Conservation (phyloP, 2,888 invertebrate species). For the Clitarchus hookeri region DNA sequence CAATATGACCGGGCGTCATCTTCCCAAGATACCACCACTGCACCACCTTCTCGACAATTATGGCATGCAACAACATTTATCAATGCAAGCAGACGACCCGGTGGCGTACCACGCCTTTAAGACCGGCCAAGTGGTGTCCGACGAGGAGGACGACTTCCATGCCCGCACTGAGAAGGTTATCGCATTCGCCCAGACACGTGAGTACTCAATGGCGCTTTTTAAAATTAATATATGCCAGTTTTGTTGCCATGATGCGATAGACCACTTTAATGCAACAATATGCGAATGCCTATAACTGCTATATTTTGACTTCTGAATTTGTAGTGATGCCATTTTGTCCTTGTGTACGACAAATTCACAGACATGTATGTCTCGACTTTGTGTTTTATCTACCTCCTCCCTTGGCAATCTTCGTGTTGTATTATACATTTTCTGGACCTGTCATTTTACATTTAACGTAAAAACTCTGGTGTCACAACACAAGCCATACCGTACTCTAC, state of each 20-base stretch:
- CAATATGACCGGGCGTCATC: slow-evolving; percentile 59
- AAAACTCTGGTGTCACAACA: too few relatives aligned
- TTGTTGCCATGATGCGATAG: not conserved
- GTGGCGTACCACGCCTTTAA: slow-evolving; percentile 47
- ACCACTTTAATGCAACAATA: not conserved
- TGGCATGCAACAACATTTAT: slow-evolving; percentile 49
- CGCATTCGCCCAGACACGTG: slow-evolving; percentile 66
- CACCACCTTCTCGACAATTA: slow-evolving; percentile 55
- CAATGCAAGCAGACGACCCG: slow-evolving; percentile 58
- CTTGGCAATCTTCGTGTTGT: too few relatives aligned
- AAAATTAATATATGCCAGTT: not conserved
- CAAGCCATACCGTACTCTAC: too few relatives aligned
- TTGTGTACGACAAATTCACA: too few relatives aligned
- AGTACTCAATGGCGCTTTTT: slow-evolving; percentile 40
- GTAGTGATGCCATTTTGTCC: too few relatives aligned
- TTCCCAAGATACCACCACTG: slow-evolving; percentile 59
- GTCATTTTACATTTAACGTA: too few relatives aligned
- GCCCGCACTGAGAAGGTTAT: slow-evolving; percentile 70
- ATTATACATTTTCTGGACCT: too few relatives aligned
- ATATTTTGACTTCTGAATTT: too few relatives aligned
- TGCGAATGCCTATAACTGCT: not conserved
- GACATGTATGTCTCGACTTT: too few relatives aligned
- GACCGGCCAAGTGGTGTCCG: slow-evolving; percentile 57
- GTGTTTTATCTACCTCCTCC: too few relatives aligned
- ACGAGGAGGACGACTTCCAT: slow-evolving; percentile 69